phyloP scores from a whole-genome alignment of 2,113 vertebrate genomes.

The Mormyrus lacerda region DNA sequence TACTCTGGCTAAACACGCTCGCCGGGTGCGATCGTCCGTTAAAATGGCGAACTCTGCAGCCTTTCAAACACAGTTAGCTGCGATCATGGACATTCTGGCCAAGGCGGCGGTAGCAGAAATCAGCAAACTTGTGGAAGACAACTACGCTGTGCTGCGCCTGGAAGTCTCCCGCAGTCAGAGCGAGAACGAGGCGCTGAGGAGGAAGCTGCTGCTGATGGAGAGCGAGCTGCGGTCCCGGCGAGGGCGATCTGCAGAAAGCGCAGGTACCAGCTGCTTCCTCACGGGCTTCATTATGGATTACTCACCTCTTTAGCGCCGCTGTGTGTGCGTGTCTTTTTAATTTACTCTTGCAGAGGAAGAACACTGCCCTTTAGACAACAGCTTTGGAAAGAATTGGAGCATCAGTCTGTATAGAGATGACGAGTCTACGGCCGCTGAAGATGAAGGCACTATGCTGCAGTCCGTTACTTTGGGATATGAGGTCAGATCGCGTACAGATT shows the following conservation, averaged over 20 bases:
- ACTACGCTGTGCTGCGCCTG: slow-evolving; percentile 24
- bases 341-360: background rate
- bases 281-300: background rate
- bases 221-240: slow-evolving; percentile 31
- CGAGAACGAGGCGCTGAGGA: slow-evolving; percentile 36
- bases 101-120: slow-evolving; percentile 39
- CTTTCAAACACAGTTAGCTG: slow-evolving; percentile 36
- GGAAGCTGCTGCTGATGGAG: slow-evolving; percentile 37
- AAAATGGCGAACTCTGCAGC: slow-evolving; percentile 32
- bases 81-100: slow-evolving; percentile 39
- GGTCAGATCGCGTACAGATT: background rate
- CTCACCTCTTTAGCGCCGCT: background rate
- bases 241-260: slow-evolving; percentile 4
- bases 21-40: background rate
- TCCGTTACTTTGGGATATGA: background rate
- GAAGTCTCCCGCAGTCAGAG: slow-evolving; percentile 38
- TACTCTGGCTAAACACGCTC: background rate
- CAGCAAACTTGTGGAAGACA: slow-evolving; percentile 34
- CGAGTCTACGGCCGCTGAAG: background rate
- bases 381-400: slow-evolving; percentile 13
- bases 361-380: background rate
- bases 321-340: background rate
- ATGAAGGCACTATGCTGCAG: background rate
- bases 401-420: slow-evolving; percentile 7
- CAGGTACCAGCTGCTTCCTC: background rate